These are phyloP conservation scores for Telenomus remus DNA, from an alignment of 1,140 invertebrate species.

Conservation along the genomic window DNA sequence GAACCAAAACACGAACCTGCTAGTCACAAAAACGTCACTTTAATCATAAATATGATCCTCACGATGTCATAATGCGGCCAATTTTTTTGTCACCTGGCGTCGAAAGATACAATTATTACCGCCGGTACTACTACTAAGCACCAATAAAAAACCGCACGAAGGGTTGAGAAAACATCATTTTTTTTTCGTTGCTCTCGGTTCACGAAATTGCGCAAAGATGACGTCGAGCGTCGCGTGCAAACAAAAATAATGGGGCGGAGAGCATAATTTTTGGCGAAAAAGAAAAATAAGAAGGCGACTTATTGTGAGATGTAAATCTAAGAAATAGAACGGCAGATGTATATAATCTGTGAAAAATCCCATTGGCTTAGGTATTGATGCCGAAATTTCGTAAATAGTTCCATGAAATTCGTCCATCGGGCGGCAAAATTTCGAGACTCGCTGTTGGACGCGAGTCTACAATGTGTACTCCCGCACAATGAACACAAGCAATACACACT, in stretches of 20 bases:
- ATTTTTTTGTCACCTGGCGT: conserved; percentile 23
- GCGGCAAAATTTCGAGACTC: conserved; percentile 2
- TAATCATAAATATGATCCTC: conserved; percentile 34
- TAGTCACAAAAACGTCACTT: conserved; percentile 31
- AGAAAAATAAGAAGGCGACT: neutral
- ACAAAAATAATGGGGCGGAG: neutral
- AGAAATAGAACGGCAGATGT: conserved; percentile 41
- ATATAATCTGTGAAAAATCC: conserved; percentile 30
- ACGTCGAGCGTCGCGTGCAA: neutral
- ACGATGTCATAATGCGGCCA: conserved; percentile 13
- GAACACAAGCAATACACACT: conserved; percentile 17
- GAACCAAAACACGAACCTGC: conserved; percentile 26
- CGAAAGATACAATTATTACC: conserved; percentile 18
- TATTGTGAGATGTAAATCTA: conserved; percentile 12
- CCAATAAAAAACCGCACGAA: neutral
- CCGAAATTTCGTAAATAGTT: conserved; percentile 51
- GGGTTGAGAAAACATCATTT: conserved; percentile 1
- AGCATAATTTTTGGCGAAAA: conserved; percentile 1
- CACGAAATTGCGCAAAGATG: conserved; percentile 1
- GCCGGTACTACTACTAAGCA: conserved; percentile 3
- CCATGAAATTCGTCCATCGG: conserved; percentile 34
- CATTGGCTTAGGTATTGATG: conserved; percentile 25
- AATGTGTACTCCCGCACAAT: conserved; percentile 42
- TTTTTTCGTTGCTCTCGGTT: neutral
- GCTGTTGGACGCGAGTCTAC: conserved; percentile 20